Evolutionary conservation across 2,113 vertebrate genomes (phyloP).

Genomic region (Sceloporus undulatus): DNA sequence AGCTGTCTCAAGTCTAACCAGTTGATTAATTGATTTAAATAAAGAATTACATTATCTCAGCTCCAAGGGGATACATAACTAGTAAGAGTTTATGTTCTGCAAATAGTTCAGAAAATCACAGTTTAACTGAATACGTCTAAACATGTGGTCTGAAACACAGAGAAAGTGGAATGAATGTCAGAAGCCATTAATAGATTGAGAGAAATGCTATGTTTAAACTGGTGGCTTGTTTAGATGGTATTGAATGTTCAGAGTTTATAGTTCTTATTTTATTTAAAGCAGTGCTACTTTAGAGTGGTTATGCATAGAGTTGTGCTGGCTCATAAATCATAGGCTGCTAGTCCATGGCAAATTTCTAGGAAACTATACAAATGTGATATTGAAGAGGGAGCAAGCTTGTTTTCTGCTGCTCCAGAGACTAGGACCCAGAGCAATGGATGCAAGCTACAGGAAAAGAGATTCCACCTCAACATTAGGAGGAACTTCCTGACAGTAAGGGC

Average conservation of each 20-base stretch:
- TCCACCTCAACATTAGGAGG: no score
- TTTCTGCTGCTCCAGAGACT: no score
- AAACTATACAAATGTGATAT: no score
- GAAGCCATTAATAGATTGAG: background rate
- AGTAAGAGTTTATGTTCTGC: background rate
- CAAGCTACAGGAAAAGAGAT: no score
- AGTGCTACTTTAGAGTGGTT: no score
- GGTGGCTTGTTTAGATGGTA: background rate
- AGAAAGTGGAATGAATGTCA: background rate
- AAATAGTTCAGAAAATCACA: background rate
- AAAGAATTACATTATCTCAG: background rate
- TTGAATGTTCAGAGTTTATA: background rate
- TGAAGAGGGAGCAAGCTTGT: no score
- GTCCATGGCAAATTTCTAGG: no score
- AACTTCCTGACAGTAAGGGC: no score
- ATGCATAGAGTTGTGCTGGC: no score
- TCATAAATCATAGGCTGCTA: no score
- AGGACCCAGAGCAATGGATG: no score
- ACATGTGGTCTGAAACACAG: background rate
- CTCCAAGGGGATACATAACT: background rate
- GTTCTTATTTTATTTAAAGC: background rate
- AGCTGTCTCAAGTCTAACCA: background rate
- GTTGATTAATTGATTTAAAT: background rate
- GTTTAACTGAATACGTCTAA: background rate
- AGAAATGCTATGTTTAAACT: background rate